Evolutionary conservation across 2,888 invertebrate genomes (phyloP).

Genomic region (Drosophila lutescens): DNA sequence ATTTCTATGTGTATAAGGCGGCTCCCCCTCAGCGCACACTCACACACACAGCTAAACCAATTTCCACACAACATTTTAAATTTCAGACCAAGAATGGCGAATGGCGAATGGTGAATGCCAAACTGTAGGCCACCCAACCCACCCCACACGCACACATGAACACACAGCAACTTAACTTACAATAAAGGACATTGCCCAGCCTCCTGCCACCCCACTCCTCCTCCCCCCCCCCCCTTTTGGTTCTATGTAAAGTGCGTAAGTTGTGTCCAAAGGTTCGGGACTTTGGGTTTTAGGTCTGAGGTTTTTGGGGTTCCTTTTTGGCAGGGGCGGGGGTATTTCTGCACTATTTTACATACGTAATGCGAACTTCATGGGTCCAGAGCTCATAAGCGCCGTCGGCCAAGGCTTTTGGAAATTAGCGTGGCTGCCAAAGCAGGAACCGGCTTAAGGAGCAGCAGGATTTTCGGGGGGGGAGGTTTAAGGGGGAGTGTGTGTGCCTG

Average conservation of each 20-base stretch:
- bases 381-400: conserved; percentile 73
- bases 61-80: conserved; percentile 74
- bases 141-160: conserved; percentile 21
- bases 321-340: conserved; percentile 13
- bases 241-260: conserved; percentile 43
- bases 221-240: neutral
- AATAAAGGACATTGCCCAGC: conserved; percentile 62
- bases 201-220: conserved; percentile 5
- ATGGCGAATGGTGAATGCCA: conserved; percentile 46
- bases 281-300: neutral
- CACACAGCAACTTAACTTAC: conserved; percentile 61
- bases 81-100: conserved; percentile 71
- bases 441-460: conserved; percentile 11
- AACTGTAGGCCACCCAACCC: conserved; percentile 45
- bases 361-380: conserved; percentile 70
- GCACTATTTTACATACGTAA: conserved; percentile 77
- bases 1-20: conserved; percentile 1
- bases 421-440: conserved; percentile 51
- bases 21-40: conserved; percentile 11
- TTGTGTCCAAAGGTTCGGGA: conserved; percentile 26
- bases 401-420: conserved; percentile 68
- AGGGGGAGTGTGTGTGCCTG: conserved; percentile 7
- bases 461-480: neutral
- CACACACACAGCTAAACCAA: conserved; percentile 63
- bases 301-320: neutral